Percentiles rank a stretch among this genome's conserved stretches.
Conservation (phyloP, 2,888 invertebrate genomes). For the Lymantria dispar region DNA sequence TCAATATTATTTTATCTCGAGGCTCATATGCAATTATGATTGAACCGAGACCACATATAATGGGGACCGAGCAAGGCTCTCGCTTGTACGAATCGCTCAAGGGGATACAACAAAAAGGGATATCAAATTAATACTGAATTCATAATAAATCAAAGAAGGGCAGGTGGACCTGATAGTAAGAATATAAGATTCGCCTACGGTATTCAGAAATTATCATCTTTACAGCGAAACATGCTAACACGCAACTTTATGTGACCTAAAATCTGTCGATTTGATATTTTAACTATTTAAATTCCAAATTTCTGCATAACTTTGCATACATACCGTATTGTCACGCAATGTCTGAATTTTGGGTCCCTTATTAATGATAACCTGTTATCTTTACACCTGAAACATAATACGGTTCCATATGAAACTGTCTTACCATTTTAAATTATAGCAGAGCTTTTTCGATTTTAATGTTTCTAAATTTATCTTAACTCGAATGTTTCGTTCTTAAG, state of each 20-base stretch:
- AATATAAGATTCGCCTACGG: constrained; percentile 75
- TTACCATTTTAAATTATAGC: no score
- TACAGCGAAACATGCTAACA: constrained; percentile 30
- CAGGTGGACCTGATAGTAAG: constrained; percentile 76
- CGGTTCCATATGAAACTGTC: no score
- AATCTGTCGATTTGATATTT: constrained; percentile 47
- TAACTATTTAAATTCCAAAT: constrained; percentile 48
- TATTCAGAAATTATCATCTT: constrained; percentile 73
- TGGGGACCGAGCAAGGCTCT: constrained; percentile 66
- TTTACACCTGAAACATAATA: no score
- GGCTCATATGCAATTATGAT: constrained; percentile 79
- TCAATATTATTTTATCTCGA: constrained; percentile 65
- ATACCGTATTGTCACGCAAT: constrained; percentile 51
- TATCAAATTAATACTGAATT: constrained; percentile 83
- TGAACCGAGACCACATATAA: constrained; percentile 75
- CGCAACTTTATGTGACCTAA: constrained; percentile 16
- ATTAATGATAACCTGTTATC: constrained; percentile 20
- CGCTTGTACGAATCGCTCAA: constrained; percentile 74
- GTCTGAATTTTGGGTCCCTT: constrained; percentile 23
- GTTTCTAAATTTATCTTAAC: no score
- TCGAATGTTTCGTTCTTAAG: no score
- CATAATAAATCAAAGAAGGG: constrained; percentile 80
- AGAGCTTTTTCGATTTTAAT: no score
- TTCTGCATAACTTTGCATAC: constrained; percentile 33
- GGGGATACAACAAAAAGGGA: constrained; percentile 79